These are phyloP conservation scores for Gobiocypris rarus DNA, from an alignment of 2,113 vertebrate species.

Conservation along the genomic window DNA sequence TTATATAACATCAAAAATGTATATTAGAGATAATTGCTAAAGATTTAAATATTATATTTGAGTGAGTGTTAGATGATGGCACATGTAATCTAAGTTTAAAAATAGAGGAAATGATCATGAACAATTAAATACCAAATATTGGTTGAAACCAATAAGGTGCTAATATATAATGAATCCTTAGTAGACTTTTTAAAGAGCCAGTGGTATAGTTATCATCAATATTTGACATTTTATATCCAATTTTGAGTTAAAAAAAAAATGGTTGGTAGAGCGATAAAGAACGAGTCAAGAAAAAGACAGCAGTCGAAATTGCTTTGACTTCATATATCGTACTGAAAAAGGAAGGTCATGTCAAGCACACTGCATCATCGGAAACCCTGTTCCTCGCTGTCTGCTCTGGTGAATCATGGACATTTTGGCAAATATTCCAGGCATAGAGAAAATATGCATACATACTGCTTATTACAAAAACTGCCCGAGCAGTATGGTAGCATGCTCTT, in stretches of 20 bases:
- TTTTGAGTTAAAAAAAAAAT: background rate
- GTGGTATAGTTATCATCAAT: too few relatives aligned
- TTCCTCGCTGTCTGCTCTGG: background rate
- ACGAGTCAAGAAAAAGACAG: background rate
- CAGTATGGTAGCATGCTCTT: background rate
- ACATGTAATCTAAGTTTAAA: background rate
- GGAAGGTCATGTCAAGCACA: background rate
- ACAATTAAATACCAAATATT: too few relatives aligned
- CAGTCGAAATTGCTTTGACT: background rate
- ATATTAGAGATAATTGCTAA: too few relatives aligned
- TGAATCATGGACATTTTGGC: background rate
- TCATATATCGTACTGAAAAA: background rate
- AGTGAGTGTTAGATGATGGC: background rate
- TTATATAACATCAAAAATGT: background rate
- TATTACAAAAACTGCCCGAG: background rate
- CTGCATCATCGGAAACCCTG: background rate
- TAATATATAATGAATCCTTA: too few relatives aligned
- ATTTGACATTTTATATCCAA: too few relatives aligned
- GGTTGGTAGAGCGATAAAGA: background rate
- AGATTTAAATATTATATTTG: too few relatives aligned
- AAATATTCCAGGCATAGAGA: background rate
- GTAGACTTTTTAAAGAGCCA: too few relatives aligned
- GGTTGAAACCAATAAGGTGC: too few relatives aligned
- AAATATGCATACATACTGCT: background rate
- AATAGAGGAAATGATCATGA: background rate